phyloP scores from a whole-genome alignment of 2,888 invertebrate species.

The Philopedon plagiatum region DNA sequence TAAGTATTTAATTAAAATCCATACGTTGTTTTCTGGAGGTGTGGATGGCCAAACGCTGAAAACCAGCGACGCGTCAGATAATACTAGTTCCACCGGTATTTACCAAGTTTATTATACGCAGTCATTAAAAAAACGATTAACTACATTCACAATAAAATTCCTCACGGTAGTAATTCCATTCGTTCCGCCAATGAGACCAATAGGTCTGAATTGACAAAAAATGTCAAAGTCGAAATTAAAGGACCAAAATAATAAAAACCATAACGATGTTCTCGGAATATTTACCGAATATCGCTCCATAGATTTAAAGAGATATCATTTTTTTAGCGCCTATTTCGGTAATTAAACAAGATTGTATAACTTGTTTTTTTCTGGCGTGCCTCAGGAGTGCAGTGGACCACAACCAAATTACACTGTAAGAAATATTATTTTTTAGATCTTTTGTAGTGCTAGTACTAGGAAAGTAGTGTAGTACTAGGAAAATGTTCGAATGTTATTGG shows the following conservation, averaged over 20 bases:
- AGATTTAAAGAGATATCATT: constrained; percentile 26
- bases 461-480: too few species aligned
- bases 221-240: constrained; percentile 28
- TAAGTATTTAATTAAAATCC: too few species aligned
- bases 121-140: constrained; percentile 6
- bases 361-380: constrained; percentile 9
- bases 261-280: constrained; percentile 24
- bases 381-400: constrained; percentile 11
- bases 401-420: constrained; percentile 13
- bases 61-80: neutral
- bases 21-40: too few species aligned
- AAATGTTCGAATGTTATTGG: too few species aligned
- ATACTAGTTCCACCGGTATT: neutral
- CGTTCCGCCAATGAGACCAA: constrained; percentile 27
- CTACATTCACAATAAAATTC: constrained; percentile 11
- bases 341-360: constrained; percentile 34
- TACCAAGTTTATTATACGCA: neutral
- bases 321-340: constrained; percentile 23
- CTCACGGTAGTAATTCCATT: constrained; percentile 16
- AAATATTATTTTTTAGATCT: neutral
- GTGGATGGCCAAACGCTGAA: too few species aligned
- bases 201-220: constrained; percentile 23
- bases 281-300: constrained; percentile 23
- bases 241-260: constrained; percentile 27
- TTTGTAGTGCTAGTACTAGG: too few species aligned